Evolutionary conservation across 2,888 invertebrate genomes (phyloP), one percentile per base, ranked within the genome.

Genomic region (Tanypteryx hageni): DNA sequence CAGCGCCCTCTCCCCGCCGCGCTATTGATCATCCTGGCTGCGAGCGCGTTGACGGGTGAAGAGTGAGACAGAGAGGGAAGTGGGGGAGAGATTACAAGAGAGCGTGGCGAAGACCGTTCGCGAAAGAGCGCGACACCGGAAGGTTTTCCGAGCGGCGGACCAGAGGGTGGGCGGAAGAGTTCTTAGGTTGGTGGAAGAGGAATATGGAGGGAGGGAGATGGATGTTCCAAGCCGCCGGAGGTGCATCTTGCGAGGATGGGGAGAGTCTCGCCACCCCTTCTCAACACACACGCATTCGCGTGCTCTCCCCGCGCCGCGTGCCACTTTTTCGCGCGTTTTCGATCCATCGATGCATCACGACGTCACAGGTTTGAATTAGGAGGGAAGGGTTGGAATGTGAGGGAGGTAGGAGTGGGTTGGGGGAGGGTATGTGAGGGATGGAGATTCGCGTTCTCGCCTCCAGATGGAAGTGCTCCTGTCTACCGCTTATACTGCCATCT

Each of bases 11-110:
- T 83, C 89, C 44, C 64, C 89, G n/a, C 61, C 61, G 18, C 14
- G 86, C 89, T 89, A 89, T 89, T 89, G 89, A 89, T 89, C 89
- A 89, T 89, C 89, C 11, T 9, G 61, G 86, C 61, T 31, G 86
- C 86, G 86, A 31, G 61, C 59, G 64, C 64, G 89, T 44, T 68
- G 89, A 89, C 64, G 86, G 59, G 59, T 27, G 86, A 86, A 64
- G 44, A 14, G 86, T 16, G 89, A 64, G 18, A 44, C n/a, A 44
- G 61, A 64, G 27, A 27, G 31, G 64, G 14, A 5, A 44, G 44
- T 3, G 44, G 5, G 64, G 22, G 59, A 61, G 22, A 31, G 86
- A 76, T 76, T 76, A 76, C 76, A 76, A 76, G 27, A 76, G 27
- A 76, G 76, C 22, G 76, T 76, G 76, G 76, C 27, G 76, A 68